Evolutionary conservation across 1,140 invertebrate species (phyloP).

Genomic region (Vanessa atalanta): DNA sequence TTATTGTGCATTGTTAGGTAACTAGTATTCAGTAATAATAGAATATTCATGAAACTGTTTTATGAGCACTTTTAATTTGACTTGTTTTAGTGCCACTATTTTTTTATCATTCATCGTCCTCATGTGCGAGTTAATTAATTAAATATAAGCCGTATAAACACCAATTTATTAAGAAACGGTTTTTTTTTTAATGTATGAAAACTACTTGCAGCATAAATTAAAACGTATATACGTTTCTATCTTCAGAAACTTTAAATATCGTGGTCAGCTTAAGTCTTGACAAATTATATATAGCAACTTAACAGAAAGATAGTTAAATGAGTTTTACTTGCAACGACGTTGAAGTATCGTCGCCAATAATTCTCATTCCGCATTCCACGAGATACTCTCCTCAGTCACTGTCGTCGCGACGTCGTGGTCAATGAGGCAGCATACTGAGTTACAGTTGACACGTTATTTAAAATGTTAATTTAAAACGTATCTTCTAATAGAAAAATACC

Average conservation of each 20-base stretch:
- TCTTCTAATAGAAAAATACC: no score
- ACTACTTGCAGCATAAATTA: background rate
- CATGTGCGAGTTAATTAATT: no score
- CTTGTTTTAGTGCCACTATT: background rate
- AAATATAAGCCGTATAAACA: no score
- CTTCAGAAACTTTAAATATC: background rate
- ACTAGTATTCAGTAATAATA: no score
- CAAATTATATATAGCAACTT: conserved; percentile 9
- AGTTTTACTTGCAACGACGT: conserved; percentile 44
- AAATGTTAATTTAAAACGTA: conserved; percentile 6
- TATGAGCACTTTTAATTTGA: background rate
- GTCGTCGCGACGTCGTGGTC: conserved; percentile 38
- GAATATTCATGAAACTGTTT: no score
- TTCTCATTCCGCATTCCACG: conserved; percentile 32
- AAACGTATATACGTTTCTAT: background rate
- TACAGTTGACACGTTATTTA: conserved; percentile 4
- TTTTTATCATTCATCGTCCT: background rate
- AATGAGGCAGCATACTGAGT: conserved; percentile 40
- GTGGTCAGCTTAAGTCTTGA: background rate
- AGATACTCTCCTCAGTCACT: conserved; percentile 32
- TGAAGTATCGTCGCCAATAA: conserved; percentile 70
- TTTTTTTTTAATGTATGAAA: no score
- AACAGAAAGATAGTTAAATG: conserved; percentile 29
- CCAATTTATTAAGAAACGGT: no score
- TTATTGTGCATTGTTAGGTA: no score